Conservation (phyloP, 2,888 invertebrate species). For the Leptopilina syphax region DNA sequence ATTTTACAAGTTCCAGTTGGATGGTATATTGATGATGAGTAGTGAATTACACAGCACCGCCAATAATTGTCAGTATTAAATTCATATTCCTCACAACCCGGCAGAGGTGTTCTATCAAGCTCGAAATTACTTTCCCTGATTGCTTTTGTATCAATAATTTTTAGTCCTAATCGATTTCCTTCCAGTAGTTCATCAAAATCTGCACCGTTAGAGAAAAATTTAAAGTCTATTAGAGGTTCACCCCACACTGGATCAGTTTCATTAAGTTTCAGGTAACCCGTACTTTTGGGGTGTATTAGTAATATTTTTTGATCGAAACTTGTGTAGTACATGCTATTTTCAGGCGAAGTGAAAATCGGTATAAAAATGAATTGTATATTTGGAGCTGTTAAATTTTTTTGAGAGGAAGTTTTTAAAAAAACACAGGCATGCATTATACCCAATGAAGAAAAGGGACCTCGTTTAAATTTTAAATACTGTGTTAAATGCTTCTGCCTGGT, state of each 20-base stretch:
- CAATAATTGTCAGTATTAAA: slow-evolving; percentile 81
- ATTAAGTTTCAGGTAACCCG: slow-evolving; percentile 81
- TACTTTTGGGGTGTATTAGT: slow-evolving; percentile 81
- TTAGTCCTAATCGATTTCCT: slow-evolving; percentile 79
- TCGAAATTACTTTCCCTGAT: slow-evolving; percentile 79
- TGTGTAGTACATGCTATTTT: slow-evolving; percentile 78
- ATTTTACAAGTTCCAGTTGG: slow-evolving; percentile 82
- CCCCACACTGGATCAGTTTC: slow-evolving; percentile 82
- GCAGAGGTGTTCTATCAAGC: slow-evolving; percentile 78
- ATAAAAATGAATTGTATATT: neutral
- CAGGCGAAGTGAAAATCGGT: slow-evolving; percentile 77
- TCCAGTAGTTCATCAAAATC: slow-evolving; percentile 80
- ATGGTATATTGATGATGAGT: slow-evolving; percentile 81
- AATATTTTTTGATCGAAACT: slow-evolving; percentile 74
- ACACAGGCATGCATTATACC: neutral
- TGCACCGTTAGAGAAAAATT: slow-evolving; percentile 81
- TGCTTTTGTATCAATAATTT: slow-evolving; percentile 78
- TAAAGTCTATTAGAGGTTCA: slow-evolving; percentile 81
- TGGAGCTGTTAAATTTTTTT: neutral
- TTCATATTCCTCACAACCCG: slow-evolving; percentile 77
- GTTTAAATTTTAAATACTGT: neutral
- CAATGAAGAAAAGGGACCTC: neutral
- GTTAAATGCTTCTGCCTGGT: neutral
- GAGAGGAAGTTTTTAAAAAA: neutral
- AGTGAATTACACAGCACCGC: slow-evolving; percentile 80